Evolutionary conservation across 2,113 vertebrate species (phyloP), one percentile per base, ranked within the genome.

Genomic region (Lepus europaeus): DNA sequence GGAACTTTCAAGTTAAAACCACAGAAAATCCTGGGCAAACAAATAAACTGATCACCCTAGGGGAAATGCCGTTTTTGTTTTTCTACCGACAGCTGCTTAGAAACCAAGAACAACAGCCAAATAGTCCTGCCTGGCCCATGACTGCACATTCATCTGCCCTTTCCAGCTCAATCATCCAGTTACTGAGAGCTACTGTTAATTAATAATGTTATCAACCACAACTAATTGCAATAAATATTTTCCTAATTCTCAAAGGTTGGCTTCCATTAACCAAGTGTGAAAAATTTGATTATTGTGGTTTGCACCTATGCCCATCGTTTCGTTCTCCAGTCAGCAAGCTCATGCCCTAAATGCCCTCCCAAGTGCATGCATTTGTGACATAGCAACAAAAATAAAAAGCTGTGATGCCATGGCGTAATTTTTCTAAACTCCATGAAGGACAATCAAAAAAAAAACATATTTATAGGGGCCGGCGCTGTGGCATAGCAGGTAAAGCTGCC

Each of bases 241-340:
- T 93, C 90, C 92, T 97, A 94, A 96, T 92, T 95, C 90, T 88
- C 88, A 63, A 96, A 97, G 89, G 89, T 79, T 96, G 95, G 82
- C 86, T 97, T 92, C 86, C 94, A 93, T 94, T 96, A 97, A 89
- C 89, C 86, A 95, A 97, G 94, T 96, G 91, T 94, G 91, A 97
- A 90, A 92, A 77, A 29, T 61, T 66, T 97, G 82, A 96, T 93
- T 86, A 70, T 14, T 14, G 78, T 69, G 85, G 69, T 88, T 95
- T 95, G 83, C 89, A 90, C 93, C 82, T 66, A 81, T 59, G 77
- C 51, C 73, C 91, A 64, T 17, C 33, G 93, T 95, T 78, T 77
- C 51, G 51, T 45, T 27, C 39, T 56, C 93, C 95, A 96, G 88
- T 92, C 92, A 97, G 93, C 86, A 94, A 92, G 91, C 93, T 70